These are phyloP conservation scores for Sylvia borin DNA, from an alignment of 2,797 vertebrate species.

Conservation along the genomic window DNA sequence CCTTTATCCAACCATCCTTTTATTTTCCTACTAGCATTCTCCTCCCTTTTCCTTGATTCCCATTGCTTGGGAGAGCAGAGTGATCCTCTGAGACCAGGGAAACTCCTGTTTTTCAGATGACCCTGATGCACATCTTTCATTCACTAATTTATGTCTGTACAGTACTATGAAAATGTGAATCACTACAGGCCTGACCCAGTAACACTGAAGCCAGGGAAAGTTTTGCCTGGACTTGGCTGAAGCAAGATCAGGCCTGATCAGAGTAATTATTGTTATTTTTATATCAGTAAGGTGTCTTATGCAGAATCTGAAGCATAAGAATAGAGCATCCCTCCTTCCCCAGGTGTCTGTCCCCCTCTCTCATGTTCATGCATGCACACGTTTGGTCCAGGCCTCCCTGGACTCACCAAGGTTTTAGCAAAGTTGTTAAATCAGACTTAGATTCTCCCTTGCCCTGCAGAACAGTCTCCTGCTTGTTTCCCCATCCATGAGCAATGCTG, in stretches of 20 bases:
- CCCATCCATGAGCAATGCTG: neutral
- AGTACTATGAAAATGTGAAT: neutral
- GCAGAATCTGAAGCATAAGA: neutral
- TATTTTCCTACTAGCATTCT: neutral
- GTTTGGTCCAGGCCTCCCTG: neutral
- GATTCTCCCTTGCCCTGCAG: neutral
- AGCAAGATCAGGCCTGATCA: neutral
- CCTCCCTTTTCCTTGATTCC: neutral
- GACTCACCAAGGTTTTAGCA: constrained; percentile 26
- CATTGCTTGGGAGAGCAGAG: neutral
- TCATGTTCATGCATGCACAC: neutral
- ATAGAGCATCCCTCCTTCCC: neutral
- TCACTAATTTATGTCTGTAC: neutral
- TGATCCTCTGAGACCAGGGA: constrained; percentile 2
- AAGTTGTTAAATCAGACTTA: neutral
- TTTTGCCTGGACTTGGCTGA: neutral
- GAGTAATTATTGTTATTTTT: constrained; percentile 46
- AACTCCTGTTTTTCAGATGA: neutral
- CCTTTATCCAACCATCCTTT: neutral
- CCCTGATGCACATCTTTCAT: neutral
- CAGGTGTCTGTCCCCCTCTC: neutral
- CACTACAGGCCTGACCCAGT: neutral
- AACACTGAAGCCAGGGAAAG: neutral
- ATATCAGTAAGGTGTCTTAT: neutral
- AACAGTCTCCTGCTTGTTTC: neutral